These are phyloP conservation scores for Cervus canadensis DNA, from an alignment of 2,113 vertebrate genomes.

Conservation along the genomic window DNA sequence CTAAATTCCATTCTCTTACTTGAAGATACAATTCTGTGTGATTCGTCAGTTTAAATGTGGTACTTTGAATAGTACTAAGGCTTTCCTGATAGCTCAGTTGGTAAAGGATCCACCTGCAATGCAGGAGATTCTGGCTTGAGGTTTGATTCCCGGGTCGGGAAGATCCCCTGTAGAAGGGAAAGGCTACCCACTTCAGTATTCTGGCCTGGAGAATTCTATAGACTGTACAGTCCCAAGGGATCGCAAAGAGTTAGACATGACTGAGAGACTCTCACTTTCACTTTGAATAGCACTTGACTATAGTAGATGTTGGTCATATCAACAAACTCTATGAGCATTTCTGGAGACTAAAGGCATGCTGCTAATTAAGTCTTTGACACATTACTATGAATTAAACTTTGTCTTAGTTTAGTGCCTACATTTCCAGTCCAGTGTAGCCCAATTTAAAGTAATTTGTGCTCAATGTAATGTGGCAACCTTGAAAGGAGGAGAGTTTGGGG, in stretches of 20 bases:
- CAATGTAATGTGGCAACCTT: background rate
- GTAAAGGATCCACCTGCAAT: background rate
- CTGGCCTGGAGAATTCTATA: background rate
- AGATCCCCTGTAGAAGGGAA: background rate
- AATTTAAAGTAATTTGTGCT: background rate
- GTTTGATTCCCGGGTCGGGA: fast-evolving
- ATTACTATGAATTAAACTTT: background rate
- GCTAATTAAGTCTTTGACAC: background rate
- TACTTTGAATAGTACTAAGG: background rate
- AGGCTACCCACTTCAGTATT: background rate
- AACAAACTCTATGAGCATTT: background rate
- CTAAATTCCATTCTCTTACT: background rate
- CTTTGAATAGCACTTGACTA: background rate
- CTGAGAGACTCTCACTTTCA: background rate
- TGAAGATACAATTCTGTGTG: background rate
- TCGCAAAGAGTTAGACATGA: background rate
- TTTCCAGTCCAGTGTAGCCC: background rate
- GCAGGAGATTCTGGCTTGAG: background rate
- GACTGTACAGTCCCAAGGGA: background rate
- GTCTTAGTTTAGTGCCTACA: background rate
- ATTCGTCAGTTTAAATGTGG: background rate
- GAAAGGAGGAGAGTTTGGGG: background rate
- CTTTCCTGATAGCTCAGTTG: background rate
- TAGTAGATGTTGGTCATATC: background rate
- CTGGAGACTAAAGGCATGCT: background rate